Evolutionary conservation across 2,113 vertebrate genomes (phyloP), one percentile per base, ranked within the genome.

Genomic region (Neotragus pygmaeus): DNA sequence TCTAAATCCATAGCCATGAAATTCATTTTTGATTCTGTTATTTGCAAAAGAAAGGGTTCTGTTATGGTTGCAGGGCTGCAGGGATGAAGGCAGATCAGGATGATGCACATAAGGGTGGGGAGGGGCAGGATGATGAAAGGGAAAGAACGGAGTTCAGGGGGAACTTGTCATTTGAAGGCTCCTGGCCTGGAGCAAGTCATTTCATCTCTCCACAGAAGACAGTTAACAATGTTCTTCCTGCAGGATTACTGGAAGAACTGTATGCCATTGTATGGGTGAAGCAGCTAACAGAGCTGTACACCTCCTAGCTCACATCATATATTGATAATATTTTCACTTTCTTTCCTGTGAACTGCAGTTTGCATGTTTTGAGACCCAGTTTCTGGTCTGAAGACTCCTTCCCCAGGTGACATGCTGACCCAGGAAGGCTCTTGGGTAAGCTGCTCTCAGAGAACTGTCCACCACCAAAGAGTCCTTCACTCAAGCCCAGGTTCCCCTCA

Each of bases 21-120:
- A 8, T 51, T 70, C 51, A n/a, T 55, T 88, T 91, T 36, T 39
- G 36, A 62, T n/a, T 28, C 28, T 80, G 47, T 53, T 19, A n/a
- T 28, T 78, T 75, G 47, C 25, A 58, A 53, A 21, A 14, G 0
- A 75, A 62, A 88, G 14, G 21, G n/a, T 58, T 30, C 77, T 45
- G 1, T 19, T 57, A 17, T 4, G 14, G 49, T 11, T 70, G 70
- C 13, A 28, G 28, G 28, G 17, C 43, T 39, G 70, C 13, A 15
- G 33, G 28, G 17, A 9, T 39, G 25, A 49, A 70, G 49, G 16
- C 0, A 14, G 91, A n/a, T 33, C 60, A 62, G n/a, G 36, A 25
- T 4, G n/a, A 53, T 0, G 5, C 10, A 19, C 0, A 2, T 51
- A 49, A 84, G 53, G 14, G 23, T 8, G 2, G 23, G 64, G 3